Conservation (phyloP, 1,140 invertebrate genomes). For the Zaprionus nigranus region DNA sequence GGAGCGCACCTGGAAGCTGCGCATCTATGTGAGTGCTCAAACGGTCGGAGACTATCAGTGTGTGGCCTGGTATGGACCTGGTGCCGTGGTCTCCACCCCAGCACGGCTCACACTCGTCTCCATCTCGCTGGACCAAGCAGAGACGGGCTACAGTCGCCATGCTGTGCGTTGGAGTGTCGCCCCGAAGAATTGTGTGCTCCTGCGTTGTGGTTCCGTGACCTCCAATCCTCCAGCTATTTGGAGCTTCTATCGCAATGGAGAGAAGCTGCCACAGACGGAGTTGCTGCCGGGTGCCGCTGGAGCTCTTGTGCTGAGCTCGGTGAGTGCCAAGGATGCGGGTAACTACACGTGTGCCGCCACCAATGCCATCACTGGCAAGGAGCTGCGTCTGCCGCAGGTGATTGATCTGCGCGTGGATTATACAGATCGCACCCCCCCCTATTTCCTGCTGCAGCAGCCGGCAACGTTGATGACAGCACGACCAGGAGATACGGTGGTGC, state of each 20-base stretch:
- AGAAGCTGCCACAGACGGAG: constrained; percentile 72
- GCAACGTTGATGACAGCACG: constrained; percentile 80
- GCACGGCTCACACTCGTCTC: constrained; percentile 90
- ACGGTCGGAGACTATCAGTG: constrained; percentile 90
- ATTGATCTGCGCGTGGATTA: constrained; percentile 85
- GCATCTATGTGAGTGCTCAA: constrained; percentile 86
- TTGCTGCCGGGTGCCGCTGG: constrained; percentile 77
- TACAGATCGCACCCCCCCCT: constrained; percentile 82
- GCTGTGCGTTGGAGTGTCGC: constrained; percentile 76
- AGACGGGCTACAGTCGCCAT: constrained; percentile 51
- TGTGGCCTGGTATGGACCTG: constrained; percentile 91
- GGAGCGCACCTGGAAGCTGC: constrained; percentile 79
- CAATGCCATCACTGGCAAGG: constrained; percentile 86
- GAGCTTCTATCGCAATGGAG: constrained; percentile 82
- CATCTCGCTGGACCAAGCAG: constrained; percentile 77
- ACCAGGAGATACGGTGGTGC: constrained; percentile 86
- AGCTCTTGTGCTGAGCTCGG: constrained; percentile 86
- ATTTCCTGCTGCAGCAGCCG: constrained; percentile 85
- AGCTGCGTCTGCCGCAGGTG: constrained; percentile 83
- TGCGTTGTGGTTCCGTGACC: constrained; percentile 74
- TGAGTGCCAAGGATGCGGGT: constrained; percentile 85
- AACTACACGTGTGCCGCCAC: constrained; percentile 87
- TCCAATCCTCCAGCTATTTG: constrained; percentile 81
- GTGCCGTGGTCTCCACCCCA: constrained; percentile 90
- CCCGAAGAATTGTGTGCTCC: constrained; percentile 76